Evolutionary conservation across 2,888 invertebrate species (phyloP).

Genomic region (Argyresthia goedartella): DNA sequence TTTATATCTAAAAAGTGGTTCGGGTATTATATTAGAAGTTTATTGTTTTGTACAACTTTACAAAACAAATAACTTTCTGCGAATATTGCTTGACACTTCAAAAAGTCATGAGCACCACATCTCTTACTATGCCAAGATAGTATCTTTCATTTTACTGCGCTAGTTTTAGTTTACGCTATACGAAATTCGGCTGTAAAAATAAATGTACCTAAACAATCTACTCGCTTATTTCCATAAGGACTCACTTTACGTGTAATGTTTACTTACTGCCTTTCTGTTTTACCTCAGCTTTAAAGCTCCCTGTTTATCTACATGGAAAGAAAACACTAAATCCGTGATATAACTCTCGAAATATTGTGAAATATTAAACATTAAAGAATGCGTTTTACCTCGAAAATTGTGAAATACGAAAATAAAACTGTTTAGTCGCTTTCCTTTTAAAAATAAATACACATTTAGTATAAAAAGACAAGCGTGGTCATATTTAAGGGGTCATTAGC

Average conservation of each 20-base stretch:
- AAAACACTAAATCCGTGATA: not conserved
- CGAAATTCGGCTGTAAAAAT: conserved; percentile 5
- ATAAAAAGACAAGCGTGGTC: too few species aligned
- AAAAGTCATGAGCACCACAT: too few species aligned
- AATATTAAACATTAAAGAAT: too few species aligned
- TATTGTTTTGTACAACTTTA: not conserved
- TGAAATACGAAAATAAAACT: too few species aligned
- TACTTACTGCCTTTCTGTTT: not conserved
- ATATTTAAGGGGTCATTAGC: too few species aligned
- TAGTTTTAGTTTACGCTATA: conserved; percentile 4
- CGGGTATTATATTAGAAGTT: too few species aligned
- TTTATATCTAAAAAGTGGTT: too few species aligned
- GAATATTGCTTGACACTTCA: not conserved
- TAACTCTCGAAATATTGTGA: too few species aligned
- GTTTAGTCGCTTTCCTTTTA: too few species aligned
- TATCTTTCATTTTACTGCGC: conserved; percentile 4
- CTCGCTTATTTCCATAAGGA: conserved; percentile 1
- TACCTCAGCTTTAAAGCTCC: not conserved
- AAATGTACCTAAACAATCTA: conserved; percentile 6
- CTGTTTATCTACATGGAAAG: not conserved
- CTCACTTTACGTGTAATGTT: conserved; percentile 1
- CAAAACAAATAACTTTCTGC: not conserved
- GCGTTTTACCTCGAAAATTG: too few species aligned
- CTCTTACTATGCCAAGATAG: not conserved
- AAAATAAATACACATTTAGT: too few species aligned